Base-by-base conservation (phyloP, 2,113 vertebrate genomes). In the Plectropomus leopardus region DNA sequence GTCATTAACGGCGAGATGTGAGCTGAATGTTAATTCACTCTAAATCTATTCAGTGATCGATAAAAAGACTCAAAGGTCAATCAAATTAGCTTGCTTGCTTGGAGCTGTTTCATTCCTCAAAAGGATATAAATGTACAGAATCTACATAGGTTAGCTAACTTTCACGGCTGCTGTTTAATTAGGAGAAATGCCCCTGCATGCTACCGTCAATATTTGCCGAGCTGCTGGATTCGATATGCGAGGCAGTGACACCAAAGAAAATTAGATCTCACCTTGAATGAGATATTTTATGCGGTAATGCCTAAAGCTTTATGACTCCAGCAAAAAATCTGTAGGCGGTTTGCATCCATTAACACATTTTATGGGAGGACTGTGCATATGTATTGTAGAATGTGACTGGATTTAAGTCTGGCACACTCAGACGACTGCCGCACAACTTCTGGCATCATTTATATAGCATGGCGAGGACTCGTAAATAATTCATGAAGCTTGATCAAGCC, bases 341-440 rank as follows among this genome's bases (percentile, higher is more conserved):
- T 85, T 88, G 82, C 79, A 82, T 76, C 65, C 64, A 86, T 88
- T 89, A 88, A 34, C 81, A 86, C 67, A 77, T 87, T 88, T 83
- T 80, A 73, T 72, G 72, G 71, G 28, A 26, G 76, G n/a, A 13
- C 58, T 48, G 32, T 78, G 72, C 57, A 36, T 68, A 75, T 78
- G 77, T 48, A 40, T 66, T 57, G 44, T 67, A 6, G 60, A 70
- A 67, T 71, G 71, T 26, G 61, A 61, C 61, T 74, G 59, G 69
- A 60, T 87, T 75, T 30, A 60, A 81, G 57, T 69, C 66, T 67
- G 57, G 65, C 53, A 30, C 51, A 45, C 57, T 78, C 47, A 59
- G 58, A 48, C 45, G 61, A 76, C 51, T 61, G 72, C 82, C n/a
- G 50, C 80, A 65, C 80, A 74, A 78, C 72, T 72, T 36, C 61